Evolutionary conservation across 2,888 invertebrate species (phyloP), one percentile per base, ranked within the genome.

Genomic region (Callimorpha dominula): DNA sequence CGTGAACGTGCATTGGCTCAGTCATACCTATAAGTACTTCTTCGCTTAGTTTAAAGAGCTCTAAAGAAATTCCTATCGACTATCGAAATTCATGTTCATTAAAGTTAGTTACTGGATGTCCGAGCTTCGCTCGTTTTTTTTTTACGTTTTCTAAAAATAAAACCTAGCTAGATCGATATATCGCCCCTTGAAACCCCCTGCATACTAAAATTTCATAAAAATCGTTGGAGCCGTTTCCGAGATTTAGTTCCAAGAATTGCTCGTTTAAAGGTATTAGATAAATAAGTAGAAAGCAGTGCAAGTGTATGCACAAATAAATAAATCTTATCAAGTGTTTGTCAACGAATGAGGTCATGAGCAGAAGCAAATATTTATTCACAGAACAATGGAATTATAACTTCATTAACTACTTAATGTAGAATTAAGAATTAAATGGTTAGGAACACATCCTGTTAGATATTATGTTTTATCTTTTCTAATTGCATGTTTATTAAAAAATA

Each of bases 321-420:
- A 68, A 78, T 70, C 75, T 86, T 88, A 88, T 89, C 88, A 80
- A 49, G 71, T 72, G 70, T 76, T 77, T 68, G 78, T 77, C 79
- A 73, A 79, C 66, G 12, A 86, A 85, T 80, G 85, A 84, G 88
- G 86, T 87, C 89, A 88, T 78, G 87, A 87, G 77, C 88, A 66
- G 72, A 70, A 79, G 79, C 72, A 83, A 85, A 88, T 85, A 88
- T 88, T 88, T 86, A 78, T 78, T 65, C 40, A 83, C 68, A 82
- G 84, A 87, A 88, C 88, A 88, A 85, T 88, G 84, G 83, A 87
- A 60, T 82, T 81, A 49, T 60, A 46, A 57, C 60, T 60, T 60
- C 15, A 68, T 68, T 72, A 73, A 75, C 72, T 60, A 74, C 62
- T 43, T 74, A 9, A 74, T 78, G 73, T 68, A 66, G 43, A 75